Evolutionary conservation across 2,113 vertebrate species (phyloP), one percentile per base, ranked within the genome.

Genomic region (Pycnonotus jocosus): DNA sequence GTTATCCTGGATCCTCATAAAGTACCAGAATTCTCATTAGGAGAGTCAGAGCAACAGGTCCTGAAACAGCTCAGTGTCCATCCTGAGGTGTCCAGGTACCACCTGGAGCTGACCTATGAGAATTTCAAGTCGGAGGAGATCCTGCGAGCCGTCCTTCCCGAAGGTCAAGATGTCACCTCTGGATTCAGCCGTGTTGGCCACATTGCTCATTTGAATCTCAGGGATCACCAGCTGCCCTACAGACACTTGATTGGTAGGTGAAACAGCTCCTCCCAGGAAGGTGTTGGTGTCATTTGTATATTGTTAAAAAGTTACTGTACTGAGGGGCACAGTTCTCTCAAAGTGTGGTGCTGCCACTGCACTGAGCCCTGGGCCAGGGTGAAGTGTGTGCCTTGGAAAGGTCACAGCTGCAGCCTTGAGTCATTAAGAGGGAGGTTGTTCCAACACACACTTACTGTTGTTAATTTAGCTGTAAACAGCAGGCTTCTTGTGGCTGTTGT

Each of bases 111-210:
- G 91, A 98, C 98, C 50, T 99, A 99, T 0, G 98, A 99, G 76
- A 98, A 99, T 84, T 99, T 99, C 97, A 99, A 99, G 96, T 97
- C 95, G 0, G 99, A 99, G 68, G 99, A 99, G 92, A 98, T 99
- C 90, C 97, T 99, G 77, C 98, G 97, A 92, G 99, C 99, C 1
- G 98, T 99, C 92, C 98, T 99, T 54, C 99, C 99, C 9, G 97
- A 97, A 85, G 99, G 98, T 22, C 99, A 99, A 54, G 99, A 99
- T 9, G 99, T 99, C 92, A 98, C 98, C 25, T 99, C 99, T 11
- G 98, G 97, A 1, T 99, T 99, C 94, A 99, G 99, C 97, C 98
- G 99, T 44, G 97, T 99, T 60, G 99, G 99, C 78, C 99, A 99
- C 95, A 99, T 99, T 24, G 99, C 98, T 72, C 99, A 99, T 72